Evolutionary conservation across 2,888 invertebrate genomes (phyloP).

Genomic region (Trisateles emortualis): DNA sequence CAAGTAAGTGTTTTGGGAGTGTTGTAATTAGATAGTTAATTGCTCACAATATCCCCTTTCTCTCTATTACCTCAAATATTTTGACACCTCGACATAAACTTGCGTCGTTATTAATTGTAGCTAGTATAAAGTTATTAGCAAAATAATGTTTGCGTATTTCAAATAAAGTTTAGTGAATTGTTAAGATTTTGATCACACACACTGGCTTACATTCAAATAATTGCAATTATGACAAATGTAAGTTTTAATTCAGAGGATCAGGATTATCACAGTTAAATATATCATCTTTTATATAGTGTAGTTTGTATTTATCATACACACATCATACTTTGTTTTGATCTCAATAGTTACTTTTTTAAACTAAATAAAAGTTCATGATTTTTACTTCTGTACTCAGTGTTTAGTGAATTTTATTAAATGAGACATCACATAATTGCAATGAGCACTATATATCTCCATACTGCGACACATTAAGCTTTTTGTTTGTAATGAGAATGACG

Average conservation of each 20-base stretch:
- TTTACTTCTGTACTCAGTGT: background rate
- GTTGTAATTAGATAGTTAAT: conserved; percentile 48
- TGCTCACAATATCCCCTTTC: conserved; percentile 46
- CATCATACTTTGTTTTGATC: conserved; percentile 37
- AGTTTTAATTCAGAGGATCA: conserved; percentile 3
- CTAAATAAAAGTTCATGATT: background rate
- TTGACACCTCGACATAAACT: conserved; percentile 38
- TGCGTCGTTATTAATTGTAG: conserved; percentile 42
- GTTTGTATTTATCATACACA: background rate
- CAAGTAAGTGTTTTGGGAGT: conserved; percentile 33
- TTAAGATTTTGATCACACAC: conserved; percentile 4
- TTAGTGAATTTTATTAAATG: conserved; percentile 1
- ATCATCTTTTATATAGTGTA: conserved; percentile 10
- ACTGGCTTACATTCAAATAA: background rate
- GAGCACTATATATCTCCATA: conserved; percentile 6
- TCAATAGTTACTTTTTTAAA: conserved; percentile 18
- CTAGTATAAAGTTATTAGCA: conserved; percentile 43
- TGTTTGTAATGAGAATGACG: conserved; percentile 13
- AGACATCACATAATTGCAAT: conserved; percentile 7
- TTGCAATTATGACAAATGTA: background rate
- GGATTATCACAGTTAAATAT: conserved; percentile 11
- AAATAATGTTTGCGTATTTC: conserved; percentile 43
- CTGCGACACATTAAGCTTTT: conserved; percentile 11
- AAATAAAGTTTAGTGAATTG: conserved; percentile 18
- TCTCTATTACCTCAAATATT: conserved; percentile 42